Conservation (phyloP, 2,888 invertebrate genomes). For the Xylota segnis region DNA sequence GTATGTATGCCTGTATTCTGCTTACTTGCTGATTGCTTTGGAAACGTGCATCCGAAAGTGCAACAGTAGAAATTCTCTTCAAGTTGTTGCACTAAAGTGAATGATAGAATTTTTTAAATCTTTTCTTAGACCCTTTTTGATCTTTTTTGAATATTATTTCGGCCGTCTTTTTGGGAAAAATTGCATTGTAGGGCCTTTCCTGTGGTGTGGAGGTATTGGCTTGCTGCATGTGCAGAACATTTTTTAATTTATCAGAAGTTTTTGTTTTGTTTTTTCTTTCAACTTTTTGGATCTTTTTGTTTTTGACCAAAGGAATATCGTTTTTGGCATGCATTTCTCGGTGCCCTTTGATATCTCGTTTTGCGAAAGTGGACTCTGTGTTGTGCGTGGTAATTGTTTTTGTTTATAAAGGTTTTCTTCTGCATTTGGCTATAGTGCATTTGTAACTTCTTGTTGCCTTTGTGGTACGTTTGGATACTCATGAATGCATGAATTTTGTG, state of each 20-base stretch:
- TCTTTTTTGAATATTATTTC: slow-evolving; percentile 16
- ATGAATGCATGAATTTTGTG: slow-evolving; percentile 63
- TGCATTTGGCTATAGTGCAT: slow-evolving; percentile 69
- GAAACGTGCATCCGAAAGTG: slow-evolving; percentile 62
- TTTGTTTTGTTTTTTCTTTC: slow-evolving; percentile 5
- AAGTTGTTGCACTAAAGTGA: slow-evolving; percentile 51
- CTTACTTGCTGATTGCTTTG: slow-evolving; percentile 47
- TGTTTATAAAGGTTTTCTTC: slow-evolving; percentile 61
- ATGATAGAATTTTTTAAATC: slow-evolving; percentile 60
- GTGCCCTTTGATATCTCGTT: slow-evolving; percentile 67
- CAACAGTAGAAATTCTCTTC: slow-evolving; percentile 31
- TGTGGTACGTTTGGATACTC: slow-evolving; percentile 50
- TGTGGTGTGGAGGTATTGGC: slow-evolving; percentile 1
- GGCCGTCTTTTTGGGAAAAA: slow-evolving; percentile 24
- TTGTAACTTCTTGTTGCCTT: slow-evolving; percentile 48
- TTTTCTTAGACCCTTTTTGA: slow-evolving; percentile 56
- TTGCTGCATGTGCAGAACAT: slow-evolving; percentile 45
- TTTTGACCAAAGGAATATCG: slow-evolving; percentile 32
- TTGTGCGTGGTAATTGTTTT: slow-evolving; percentile 69
- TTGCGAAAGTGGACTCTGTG: slow-evolving; percentile 26
- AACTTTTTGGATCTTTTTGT: slow-evolving; percentile 35
- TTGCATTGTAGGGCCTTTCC: slow-evolving; percentile 9
- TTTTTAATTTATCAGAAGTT: slow-evolving; percentile 68
- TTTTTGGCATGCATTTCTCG: slow-evolving; percentile 64
- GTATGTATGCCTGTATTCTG: slow-evolving; percentile 2